Conservation (phyloP, 1,140 invertebrate genomes). For the Aradophagus sp. region DNA sequence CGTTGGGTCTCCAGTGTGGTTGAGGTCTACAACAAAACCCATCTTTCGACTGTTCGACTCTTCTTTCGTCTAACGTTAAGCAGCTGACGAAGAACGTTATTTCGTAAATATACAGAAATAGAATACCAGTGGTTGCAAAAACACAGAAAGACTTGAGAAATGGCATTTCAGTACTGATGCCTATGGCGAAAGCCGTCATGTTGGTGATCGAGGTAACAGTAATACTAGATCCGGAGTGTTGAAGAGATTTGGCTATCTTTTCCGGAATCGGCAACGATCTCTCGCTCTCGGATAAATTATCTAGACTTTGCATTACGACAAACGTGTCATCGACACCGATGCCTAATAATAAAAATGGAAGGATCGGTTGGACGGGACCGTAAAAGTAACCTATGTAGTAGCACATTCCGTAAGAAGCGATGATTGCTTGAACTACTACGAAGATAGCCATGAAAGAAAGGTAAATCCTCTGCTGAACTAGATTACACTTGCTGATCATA, state of each 20-base stretch:
- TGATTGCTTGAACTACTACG: constrained; percentile 75
- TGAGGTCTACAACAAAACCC: constrained; percentile 66
- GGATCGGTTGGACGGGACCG: constrained; percentile 77
- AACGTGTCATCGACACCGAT: constrained; percentile 77
- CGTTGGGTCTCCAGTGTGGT: constrained; percentile 72
- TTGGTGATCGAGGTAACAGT: constrained; percentile 83
- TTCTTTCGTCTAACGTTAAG: constrained; percentile 75
- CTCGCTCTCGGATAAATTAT: constrained; percentile 63
- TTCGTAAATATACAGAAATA: constrained; percentile 75
- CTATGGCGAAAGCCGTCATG: constrained; percentile 80
- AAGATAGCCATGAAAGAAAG: constrained; percentile 75
- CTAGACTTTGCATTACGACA: constrained; percentile 75
- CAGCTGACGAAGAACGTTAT: constrained; percentile 78
- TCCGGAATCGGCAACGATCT: constrained; percentile 62
- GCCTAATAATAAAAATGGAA: constrained; percentile 78
- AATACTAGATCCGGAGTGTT: constrained; percentile 78
- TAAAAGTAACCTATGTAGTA: constrained; percentile 75
- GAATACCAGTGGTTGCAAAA: constrained; percentile 74
- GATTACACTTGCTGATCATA: constrained; percentile 77
- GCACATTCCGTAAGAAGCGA: constrained; percentile 76
- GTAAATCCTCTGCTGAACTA: constrained; percentile 75
- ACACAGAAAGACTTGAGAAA: constrained; percentile 75
- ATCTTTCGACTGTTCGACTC: constrained; percentile 72
- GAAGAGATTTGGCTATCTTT: constrained; percentile 72
- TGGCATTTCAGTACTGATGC: constrained; percentile 76